phyloP scores from a whole-genome alignment of 2,113 vertebrate species.

The Syngnathoides biaculeatus region DNA sequence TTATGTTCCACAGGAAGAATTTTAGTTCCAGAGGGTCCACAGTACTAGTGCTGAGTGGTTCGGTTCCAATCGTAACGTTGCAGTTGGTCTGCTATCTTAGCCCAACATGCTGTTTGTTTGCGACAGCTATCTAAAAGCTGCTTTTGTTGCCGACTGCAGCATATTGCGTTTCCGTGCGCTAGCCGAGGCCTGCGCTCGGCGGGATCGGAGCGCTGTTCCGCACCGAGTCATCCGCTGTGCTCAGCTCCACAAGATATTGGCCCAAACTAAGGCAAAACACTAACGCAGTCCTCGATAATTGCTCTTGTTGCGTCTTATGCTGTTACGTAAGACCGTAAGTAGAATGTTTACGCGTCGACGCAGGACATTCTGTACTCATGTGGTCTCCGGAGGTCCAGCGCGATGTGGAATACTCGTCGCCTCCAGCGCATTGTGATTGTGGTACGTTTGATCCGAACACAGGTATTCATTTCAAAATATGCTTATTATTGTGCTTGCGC shows the following conservation, averaged over 20 bases:
- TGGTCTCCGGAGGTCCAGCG: not conserved
- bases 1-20: too few species aligned
- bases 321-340: not conserved
- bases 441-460: not conserved
- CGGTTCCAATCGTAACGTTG: too few species aligned
- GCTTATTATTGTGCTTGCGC: not conserved
- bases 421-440: not conserved
- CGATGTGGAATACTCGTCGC: not conserved
- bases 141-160: not conserved
- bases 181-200: not conserved
- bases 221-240: too few species aligned
- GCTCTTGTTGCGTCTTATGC: not conserved
- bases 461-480: not conserved
- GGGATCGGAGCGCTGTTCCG: not conserved
- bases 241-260: too few species aligned
- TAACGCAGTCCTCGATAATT: not conserved
- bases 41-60: too few species aligned
- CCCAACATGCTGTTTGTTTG: too few species aligned
- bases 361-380: not conserved
- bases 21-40: too few species aligned
- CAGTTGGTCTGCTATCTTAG: too few species aligned
- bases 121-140: not conserved
- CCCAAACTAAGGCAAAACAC: not conserved
- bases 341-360: not conserved
- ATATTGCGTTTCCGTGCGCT: not conserved